Evolutionary conservation across 2,113 vertebrate genomes (phyloP).

Genomic region (Anhinga rufa): DNA sequence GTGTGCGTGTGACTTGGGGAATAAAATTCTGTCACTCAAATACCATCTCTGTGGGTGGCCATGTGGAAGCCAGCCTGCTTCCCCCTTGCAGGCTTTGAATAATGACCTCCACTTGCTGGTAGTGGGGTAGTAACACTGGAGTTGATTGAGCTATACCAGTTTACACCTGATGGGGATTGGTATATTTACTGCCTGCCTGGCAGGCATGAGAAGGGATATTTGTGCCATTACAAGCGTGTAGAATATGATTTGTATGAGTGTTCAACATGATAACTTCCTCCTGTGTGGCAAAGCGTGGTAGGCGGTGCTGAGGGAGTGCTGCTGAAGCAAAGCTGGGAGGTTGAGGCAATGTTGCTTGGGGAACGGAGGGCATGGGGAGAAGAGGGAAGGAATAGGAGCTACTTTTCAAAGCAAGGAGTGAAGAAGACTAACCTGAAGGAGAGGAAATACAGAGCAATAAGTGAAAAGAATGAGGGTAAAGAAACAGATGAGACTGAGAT

Average conservation of each 20-base stretch:
- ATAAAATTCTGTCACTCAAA: not conserved
- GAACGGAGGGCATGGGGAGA: not conserved
- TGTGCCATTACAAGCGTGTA: not conserved
- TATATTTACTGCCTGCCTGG: not conserved
- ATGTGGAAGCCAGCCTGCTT: not conserved
- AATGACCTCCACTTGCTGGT: not conserved
- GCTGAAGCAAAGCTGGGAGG: not conserved
- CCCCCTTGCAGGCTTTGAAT: not conserved
- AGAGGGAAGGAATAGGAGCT: not conserved
- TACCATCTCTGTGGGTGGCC: not conserved
- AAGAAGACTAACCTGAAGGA: not conserved
- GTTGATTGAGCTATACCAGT: not conserved
- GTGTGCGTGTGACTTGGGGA: accelerated
- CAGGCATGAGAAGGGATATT: not conserved
- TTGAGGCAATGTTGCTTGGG: not conserved
- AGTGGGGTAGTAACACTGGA: not conserved
- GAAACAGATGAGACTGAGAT: not conserved
- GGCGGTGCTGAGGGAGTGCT: not conserved
- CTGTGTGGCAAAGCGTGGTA: not conserved
- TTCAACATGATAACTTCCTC: not conserved
- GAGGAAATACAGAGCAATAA: not conserved
- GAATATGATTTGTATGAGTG: not conserved
- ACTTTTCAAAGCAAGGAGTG: not conserved
- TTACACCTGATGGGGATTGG: not conserved
- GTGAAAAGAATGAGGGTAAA: not conserved